Conservation (phyloP, 2,113 vertebrate genomes). For the Myotis davidii region DNA sequence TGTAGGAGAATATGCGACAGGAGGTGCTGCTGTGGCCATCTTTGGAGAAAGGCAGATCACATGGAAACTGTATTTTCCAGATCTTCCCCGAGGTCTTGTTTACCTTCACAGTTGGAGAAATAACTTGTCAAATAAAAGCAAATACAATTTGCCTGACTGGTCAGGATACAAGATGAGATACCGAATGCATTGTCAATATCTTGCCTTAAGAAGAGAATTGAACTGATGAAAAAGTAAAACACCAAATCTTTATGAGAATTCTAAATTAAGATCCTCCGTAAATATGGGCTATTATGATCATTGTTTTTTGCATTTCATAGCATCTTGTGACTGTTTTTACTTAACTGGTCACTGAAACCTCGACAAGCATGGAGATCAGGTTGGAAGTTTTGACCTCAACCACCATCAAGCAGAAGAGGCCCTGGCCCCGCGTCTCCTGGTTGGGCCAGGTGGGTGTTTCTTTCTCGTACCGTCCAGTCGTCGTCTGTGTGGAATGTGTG, state of each 20-base stretch:
- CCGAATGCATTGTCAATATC: neutral
- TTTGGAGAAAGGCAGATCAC: neutral
- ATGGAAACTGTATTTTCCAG: neutral
- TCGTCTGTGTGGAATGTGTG: neutral
- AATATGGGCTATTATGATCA: neutral
- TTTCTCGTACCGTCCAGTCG: neutral
- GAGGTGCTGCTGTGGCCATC: neutral
- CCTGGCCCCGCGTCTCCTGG: conserved; percentile 87
- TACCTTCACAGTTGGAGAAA: neutral
- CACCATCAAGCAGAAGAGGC: conserved; percentile 85
- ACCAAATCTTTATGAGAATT: neutral
- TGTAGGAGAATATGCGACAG: neutral
- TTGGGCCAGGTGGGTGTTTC: conserved; percentile 84
- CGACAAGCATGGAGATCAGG: conserved; percentile 83
- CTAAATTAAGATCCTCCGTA: neutral
- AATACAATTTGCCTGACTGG: neutral
- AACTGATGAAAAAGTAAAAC: neutral
- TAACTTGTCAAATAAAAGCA: neutral
- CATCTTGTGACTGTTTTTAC: neutral
- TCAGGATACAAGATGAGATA: neutral
- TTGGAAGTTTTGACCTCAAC: conserved; percentile 86
- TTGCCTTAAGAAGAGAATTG: neutral
- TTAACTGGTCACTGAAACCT: conserved; percentile 20
- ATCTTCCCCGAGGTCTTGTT: neutral
- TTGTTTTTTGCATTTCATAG: conserved; percentile 13